Evolutionary conservation across 2,888 invertebrate species (phyloP), one percentile per base, ranked within the genome.

Genomic region (Tortrix viridana): DNA sequence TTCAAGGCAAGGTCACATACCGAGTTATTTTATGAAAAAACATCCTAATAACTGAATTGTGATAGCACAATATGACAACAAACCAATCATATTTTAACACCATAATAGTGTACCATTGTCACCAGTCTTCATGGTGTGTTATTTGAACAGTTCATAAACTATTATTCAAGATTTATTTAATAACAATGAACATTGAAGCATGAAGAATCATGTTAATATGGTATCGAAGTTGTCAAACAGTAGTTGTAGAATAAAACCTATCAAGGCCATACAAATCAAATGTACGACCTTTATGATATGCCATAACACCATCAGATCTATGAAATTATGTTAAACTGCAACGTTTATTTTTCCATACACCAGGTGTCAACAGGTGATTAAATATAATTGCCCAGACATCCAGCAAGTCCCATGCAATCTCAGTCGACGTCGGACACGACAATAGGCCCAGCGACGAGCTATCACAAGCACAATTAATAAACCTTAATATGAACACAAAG

Each of bases 401-500:
- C 18, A 5, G 9, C 3, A 22, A 14, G 12, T 23, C 1, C 16
- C 47, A 37, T 20, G n/a, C 46, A 20, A 32, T 58, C 22, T 5
- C n/a, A 14, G 16, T 26, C 3, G 18, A 14, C 5, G 46, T 22
- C 16, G n/a, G 18, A 44, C n/a, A 20, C 43, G 46, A 63, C 32
- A 63, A 63, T 58, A 63, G 43, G 14, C 7, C 53, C 38, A 18
- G 47, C 14, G 14, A 47, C 16, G n/a, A 47, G 23, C 22, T 41
- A 43, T 18, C 14, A 23, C 20, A 43, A 20, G 22, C 53, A 41
- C 14, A 53, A 46, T 47, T 53, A 63, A 58, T 58, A 63, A 47
- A 22, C 18, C 58, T 52, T 63, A 63, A 63, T 63, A 48, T 58
- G 57, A 48, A 63, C 63, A 63, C 63, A 63, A 63, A 63, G 63